Evolutionary conservation across 2,113 vertebrate species (phyloP), one percentile per base, ranked within the genome.

Genomic region (Lampris megalopsis): DNA sequence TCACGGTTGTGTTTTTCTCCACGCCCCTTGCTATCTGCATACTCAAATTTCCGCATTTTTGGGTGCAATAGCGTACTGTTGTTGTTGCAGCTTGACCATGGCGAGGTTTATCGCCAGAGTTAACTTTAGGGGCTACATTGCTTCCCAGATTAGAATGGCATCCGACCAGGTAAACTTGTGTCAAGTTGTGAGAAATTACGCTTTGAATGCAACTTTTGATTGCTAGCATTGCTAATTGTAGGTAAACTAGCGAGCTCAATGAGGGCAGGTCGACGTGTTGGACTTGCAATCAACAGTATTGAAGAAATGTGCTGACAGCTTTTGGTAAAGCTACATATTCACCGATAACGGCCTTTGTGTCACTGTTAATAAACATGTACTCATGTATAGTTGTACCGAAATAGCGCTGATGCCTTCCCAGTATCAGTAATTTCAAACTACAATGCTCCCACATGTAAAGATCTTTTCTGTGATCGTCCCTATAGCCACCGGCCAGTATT

Each of bases 161-260:
- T 94, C 94, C 42, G 94, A 94, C 58, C 94, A 94, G 93, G 94
- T 94, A 92, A 84, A 72, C 4, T 37, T 59, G 36, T 6, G 9
- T 37, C 35, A 1, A 38, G 7, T 47, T 57, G 4, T 43, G 53
- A 45, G 11, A 43, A 0, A 1, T 50, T 5, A 36, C 10, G 10
- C 36, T 40, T 13, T 37, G 0, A 24, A 1, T 10, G 58, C 75
- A 85, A 83, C 81, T 50, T 79, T 80, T 84, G 84, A 82, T 58
- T 59, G 72, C 57, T 66, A n/a, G 36, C 3, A 3, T 58, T 7
- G 1, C 49, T 50, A 50, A 53, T 0, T 6, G 4, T 36, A 9
- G 57, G 36, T 59, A 59, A 24, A 59, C 57, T 5, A 38, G 2
- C 24, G 24, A 38, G 37, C 57, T 59, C 13, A 5, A n/a, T n/a